Conservation (phyloP, 2,797 vertebrate species). For the Nannoperca obscura region DNA sequence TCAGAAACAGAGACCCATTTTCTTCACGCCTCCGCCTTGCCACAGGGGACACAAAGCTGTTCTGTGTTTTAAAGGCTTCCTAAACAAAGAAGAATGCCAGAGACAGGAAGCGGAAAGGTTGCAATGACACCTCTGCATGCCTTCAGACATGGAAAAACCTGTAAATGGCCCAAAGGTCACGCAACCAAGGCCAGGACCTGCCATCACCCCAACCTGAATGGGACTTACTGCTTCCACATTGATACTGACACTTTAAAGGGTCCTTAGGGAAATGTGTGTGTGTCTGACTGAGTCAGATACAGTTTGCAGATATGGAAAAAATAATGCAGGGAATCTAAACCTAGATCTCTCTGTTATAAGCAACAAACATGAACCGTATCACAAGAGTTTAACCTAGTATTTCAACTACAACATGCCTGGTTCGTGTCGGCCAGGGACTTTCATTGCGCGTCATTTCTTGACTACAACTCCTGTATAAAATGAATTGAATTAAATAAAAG, state of each 20-base stretch:
- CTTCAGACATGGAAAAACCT: constrained; percentile 63
- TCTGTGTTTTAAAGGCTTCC: constrained; percentile 82
- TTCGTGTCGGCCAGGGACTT: neutral
- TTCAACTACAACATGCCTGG: neutral
- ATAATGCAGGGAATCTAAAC: constrained; percentile 3
- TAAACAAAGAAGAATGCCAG: constrained; percentile 79
- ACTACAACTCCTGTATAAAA: neutral
- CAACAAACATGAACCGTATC: neutral
- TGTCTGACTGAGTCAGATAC: constrained; percentile 7
- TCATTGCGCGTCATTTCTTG: neutral
- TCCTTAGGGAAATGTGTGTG: constrained; percentile 2
- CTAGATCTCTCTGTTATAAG: constrained; percentile 8
- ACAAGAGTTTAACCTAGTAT: neutral
- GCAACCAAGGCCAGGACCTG: constrained; percentile 58
- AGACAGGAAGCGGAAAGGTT: constrained; percentile 77
- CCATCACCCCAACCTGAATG: constrained; percentile 50
- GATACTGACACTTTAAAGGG: constrained; percentile 18
- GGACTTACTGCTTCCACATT: constrained; percentile 30
- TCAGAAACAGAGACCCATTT: constrained; percentile 86
- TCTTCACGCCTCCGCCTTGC: constrained; percentile 73
- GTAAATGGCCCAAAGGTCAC: constrained; percentile 61
- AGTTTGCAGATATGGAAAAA: constrained; percentile 4
- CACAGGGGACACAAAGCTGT: constrained; percentile 87
- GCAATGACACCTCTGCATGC: constrained; percentile 77
- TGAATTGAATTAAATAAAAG: no score